Percentiles rank a stretch among this genome's conserved stretches.
Evolutionary conservation across 1,140 invertebrate genomes (phyloP).

Genomic region (Rhopalosiphum padi): DNA sequence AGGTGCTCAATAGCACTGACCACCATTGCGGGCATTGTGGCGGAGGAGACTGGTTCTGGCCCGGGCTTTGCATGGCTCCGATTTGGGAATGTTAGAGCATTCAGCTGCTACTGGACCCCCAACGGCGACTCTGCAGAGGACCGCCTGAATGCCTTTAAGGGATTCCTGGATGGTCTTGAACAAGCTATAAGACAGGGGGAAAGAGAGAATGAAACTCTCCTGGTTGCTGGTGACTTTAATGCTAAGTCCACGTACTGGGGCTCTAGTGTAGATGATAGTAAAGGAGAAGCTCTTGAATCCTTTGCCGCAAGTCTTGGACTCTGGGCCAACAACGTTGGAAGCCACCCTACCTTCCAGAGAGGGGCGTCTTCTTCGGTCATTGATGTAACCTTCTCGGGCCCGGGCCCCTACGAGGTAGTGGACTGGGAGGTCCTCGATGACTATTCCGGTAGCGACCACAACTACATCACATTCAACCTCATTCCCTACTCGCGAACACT

Average conservation of each 20-base stretch:
- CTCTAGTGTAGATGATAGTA: neutral
- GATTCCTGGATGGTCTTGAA: neutral
- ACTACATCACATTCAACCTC: neutral
- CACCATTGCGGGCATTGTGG: neutral
- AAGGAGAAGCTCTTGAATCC: neutral
- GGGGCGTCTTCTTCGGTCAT: neutral
- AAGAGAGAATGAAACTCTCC: neutral
- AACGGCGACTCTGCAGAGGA: neutral
- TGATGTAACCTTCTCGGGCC: neutral
- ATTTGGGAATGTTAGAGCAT: neutral
- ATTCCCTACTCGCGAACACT: neutral
- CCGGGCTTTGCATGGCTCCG: neutral
- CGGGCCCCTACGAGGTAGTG: neutral
- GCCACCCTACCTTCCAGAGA: neutral
- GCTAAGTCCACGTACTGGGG: neutral
- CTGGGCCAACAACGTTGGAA: neutral
- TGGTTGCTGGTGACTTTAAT: neutral
- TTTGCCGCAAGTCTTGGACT: neutral
- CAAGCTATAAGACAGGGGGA: neutral
- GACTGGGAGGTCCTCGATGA: neutral
- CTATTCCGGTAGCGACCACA: neutral
- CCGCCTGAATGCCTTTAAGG: neutral
- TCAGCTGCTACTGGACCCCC: conserved; percentile 21
- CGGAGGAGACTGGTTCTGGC: neutral
- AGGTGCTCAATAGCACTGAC: neutral